Base-by-base conservation (phyloP, 2,888 invertebrate species). In the Lithophane ornitopus region DNA sequence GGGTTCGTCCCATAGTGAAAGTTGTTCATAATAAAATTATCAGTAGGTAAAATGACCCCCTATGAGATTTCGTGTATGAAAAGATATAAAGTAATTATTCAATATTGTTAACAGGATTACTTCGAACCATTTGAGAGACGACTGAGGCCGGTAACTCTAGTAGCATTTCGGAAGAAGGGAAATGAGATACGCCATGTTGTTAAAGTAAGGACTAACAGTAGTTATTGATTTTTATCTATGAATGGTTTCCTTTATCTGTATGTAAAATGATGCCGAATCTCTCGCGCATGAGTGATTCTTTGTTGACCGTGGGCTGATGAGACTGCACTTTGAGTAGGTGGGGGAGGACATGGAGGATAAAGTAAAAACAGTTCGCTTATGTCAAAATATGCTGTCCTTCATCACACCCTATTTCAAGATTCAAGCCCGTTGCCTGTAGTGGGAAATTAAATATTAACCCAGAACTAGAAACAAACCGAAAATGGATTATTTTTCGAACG, bases 91-190 rank as follows among this genome's bases (percentile, higher is more conserved):
- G 44, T 28, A 65, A 46, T 49, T 49, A n/a, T 67, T 12, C 58
- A 11, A 12, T 67, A 19, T 39, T 67, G 54, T 67, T 67, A 39
- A 19, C 67, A 67, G 95, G 92, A 88, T 63, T 91, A 91, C 70
- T 95, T 94, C 78, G 94, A 92, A 75, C 94, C 95, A 0, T 95
- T 94, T 75, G 94, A 95, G 86, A 90, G 88, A 70, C 88, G 95
- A 73, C 90, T 87, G n/a, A 92, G 90, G 66, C 93, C 95, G 1
- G 91, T 95, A 0, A 94, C 93, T 0, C 84, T 95, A 1, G 87
- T 95, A 3, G 90, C 93, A 0, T 92, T 95, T 78, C 91, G 93
- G 72, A 95, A 91, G 81, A 92, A 93, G 70, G 93, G 92, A 56
- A 68, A 90, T 16, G 75, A 88, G 9, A 89, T 91, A 14, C 89